Base-by-base conservation (phyloP, 1,140 invertebrate species). In the Bombus breviceps region DNA sequence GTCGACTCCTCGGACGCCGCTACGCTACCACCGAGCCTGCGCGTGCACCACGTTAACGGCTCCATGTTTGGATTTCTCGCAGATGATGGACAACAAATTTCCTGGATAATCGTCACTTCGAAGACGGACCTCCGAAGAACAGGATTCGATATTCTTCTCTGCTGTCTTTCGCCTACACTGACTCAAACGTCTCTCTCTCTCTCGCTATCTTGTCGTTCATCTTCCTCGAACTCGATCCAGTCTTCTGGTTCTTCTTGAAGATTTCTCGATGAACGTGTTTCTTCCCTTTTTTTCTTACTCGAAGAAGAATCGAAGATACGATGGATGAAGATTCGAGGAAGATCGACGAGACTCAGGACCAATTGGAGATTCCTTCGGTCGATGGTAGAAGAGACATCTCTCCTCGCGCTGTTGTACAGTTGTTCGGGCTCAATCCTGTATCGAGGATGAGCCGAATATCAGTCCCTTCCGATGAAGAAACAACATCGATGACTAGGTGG, bases 21-120 rank as follows among this genome's bases (percentile, higher is more conserved):
- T 25, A 47, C 75, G 69, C 53, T 75, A 22, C 75, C 73, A 34
- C 22, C n/a, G 25, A 69, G 43, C 59, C 66, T 81, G 78, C 88
- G 86, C 53, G 79, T 41, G 43, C 80, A 79, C 72, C 87, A 69
- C 79, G 79, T 53, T 34, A 87, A 79, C 28, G 87, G 66, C 69
- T 86, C 86, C 88, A 89, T 89, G 9, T 41, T 81, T 37, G n/a
- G 18, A 18, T 74, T 15, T 10, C 28, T 73, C 41, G 41, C 5
- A 28, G 13, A 41, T 13, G 13, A 47, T 32, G 13, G 18, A n/a
- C 28, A 13, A 41, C 8, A 41, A 41, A 37, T 53, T 53, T 53
- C 8, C 47, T 8, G 47, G 18, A 53, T 53, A 53, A 53, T 53
- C 47, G 47, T 53, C 47, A 53, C 47, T 53, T 53, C 47, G 47